Evolutionary conservation across 2,113 vertebrate genomes (phyloP).

Genomic region (Pterocles orientalis): DNA sequence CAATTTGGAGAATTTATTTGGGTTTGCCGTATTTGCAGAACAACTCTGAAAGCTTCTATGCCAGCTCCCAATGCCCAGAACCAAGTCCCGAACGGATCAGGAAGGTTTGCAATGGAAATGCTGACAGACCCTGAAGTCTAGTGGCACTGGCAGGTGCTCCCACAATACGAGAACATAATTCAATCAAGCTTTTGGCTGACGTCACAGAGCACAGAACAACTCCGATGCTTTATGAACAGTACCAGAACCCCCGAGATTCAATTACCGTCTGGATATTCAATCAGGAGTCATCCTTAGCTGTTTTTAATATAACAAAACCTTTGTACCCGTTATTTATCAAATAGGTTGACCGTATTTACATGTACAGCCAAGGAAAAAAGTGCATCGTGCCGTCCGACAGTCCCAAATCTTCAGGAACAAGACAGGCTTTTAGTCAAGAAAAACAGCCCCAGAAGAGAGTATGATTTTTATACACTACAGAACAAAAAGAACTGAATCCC

Average conservation of each 20-base stretch:
- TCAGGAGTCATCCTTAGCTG: conserved; percentile 71
- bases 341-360: conserved; percentile 43
- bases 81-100: conserved; percentile 37
- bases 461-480: too few species aligned
- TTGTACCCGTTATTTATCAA: conserved; percentile 71
- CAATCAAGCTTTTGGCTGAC: conserved; percentile 77
- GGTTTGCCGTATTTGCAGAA: too few species aligned
- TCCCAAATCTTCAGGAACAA: conserved; percentile 16
- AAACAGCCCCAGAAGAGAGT: not conserved
- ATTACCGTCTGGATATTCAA: conserved; percentile 76
- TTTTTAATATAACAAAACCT: conserved; percentile 74
- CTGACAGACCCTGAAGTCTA: conserved; percentile 45
- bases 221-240: conserved; percentile 75
- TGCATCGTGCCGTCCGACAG: not conserved
- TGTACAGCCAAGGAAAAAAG: not conserved
- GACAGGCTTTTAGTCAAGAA: not conserved
- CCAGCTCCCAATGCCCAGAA: not conserved
- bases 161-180: conserved; percentile 68
- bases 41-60: not conserved
- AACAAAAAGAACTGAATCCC: not conserved
- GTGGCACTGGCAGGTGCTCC: conserved; percentile 71
- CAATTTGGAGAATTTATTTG: accelerated
- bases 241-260: conserved; percentile 79
- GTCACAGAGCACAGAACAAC: conserved; percentile 73
- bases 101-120: conserved; percentile 61